Evolutionary conservation across 2,888 invertebrate species (phyloP).

Genomic region (Petrolisthes manimaculis): DNA sequence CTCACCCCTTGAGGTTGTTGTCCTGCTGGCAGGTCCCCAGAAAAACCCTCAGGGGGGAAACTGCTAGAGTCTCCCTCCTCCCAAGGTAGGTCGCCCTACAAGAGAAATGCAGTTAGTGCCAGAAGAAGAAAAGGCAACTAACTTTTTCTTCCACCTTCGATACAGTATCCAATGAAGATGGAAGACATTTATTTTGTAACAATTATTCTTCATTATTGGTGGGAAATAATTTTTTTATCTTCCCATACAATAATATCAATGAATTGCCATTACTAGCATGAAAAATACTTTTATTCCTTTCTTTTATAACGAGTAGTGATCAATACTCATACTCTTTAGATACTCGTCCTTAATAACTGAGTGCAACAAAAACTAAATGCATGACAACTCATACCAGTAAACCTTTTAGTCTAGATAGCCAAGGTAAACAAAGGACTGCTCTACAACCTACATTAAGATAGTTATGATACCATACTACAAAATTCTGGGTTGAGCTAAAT

Average conservation of each 20-base stretch:
- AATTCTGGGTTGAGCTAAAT: too few species aligned
- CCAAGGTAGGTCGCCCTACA: slow-evolving; percentile 55
- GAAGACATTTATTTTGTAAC: background rate
- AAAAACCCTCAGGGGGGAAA: slow-evolving; percentile 59
- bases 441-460: too few species aligned
- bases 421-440: too few species aligned
- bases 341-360: too few species aligned
- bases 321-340: too few species aligned
- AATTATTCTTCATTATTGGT: background rate
- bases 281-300: too few species aligned
- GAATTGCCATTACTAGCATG: too few species aligned
- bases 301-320: too few species aligned
- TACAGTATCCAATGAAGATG: background rate
- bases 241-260: background rate
- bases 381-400: too few species aligned
- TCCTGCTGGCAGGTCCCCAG: slow-evolving; percentile 50
- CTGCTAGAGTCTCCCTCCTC: slow-evolving; percentile 63
- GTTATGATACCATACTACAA: too few species aligned
- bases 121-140: background rate
- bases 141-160: background rate
- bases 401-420: too few species aligned
- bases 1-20: slow-evolving; percentile 64
- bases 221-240: background rate
- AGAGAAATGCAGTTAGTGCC: slow-evolving; percentile 17
- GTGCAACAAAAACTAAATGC: too few species aligned